phyloP scores from a whole-genome alignment of 2,797 vertebrate species.

The Betta splendens region DNA sequence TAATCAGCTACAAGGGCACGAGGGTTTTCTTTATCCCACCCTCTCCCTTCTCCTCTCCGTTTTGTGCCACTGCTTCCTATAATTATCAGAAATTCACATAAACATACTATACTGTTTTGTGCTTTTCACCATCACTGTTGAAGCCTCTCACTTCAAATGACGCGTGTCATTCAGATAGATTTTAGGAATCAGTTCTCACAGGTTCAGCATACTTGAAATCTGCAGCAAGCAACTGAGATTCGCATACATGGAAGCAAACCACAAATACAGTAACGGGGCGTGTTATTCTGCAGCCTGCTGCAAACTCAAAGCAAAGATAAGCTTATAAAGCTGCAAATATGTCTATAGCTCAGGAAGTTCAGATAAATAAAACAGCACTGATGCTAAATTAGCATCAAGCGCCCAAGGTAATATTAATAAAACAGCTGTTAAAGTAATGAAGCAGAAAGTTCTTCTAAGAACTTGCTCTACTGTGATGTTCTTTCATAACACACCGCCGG shows the following conservation, averaged over 20 bases:
- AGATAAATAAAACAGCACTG: background rate
- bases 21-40: slow-evolving; percentile 68
- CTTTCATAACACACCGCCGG: background rate
- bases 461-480: background rate
- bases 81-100: slow-evolving; percentile 29
- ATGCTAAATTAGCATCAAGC: too few species aligned
- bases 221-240: slow-evolving; percentile 9
- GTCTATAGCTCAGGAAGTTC: slow-evolving; percentile 3
- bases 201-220: slow-evolving; percentile 4
- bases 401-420: background rate
- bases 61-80: slow-evolving; percentile 29
- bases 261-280: slow-evolving; percentile 23
- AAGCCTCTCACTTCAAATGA: background rate
- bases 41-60: slow-evolving; percentile 22
- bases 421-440: background rate
- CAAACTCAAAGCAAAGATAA: slow-evolving; percentile 9
- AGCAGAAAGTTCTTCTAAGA: background rate
- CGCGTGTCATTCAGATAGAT: too few species aligned
- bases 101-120: slow-evolving; percentile 26
- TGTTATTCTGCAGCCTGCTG: slow-evolving; percentile 38
- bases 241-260: slow-evolving; percentile 24
- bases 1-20: slow-evolving; percentile 71
- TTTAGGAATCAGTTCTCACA: background rate
- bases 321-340: background rate
- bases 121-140: slow-evolving; percentile 31